Evolutionary conservation across 2,113 vertebrate species (phyloP).

Genomic region (Megaceryle maxima): DNA sequence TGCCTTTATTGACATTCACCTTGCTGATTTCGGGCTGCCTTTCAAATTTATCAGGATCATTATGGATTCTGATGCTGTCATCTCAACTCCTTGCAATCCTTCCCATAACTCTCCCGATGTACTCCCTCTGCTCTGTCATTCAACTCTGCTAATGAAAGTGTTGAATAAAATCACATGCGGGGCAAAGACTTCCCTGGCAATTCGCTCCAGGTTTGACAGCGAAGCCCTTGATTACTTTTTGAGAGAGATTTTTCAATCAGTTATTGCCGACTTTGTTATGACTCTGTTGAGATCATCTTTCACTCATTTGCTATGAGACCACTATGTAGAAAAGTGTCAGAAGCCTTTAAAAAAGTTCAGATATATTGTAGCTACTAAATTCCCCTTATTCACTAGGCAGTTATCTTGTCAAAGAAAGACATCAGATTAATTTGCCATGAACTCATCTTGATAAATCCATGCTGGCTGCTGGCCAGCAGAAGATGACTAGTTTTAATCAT

Average conservation of each 20-base stretch:
- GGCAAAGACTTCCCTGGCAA: neutral
- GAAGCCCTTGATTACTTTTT: neutral
- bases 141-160: neutral
- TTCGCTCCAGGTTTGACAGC: neutral
- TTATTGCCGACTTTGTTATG: neutral
- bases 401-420: slow-evolving; percentile 30
- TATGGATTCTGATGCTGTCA: slow-evolving; percentile 9
- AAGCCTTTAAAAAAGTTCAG: slow-evolving; percentile 8
- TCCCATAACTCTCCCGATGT: neutral
- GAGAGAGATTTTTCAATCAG: slow-evolving; percentile 6
- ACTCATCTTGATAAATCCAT: neutral
- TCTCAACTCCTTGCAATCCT: neutral
- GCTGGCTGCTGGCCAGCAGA: slow-evolving; percentile 16
- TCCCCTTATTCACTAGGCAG: neutral
- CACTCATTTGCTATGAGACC: neutral
- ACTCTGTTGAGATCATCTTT: slow-evolving; percentile 8
- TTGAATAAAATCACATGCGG: neutral
- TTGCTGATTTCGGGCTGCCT: neutral
- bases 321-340: neutral
- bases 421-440: slow-evolving; percentile 42
- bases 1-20: neutral
- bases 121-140: slow-evolving; percentile 20
- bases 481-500: slow-evolving; percentile 21
- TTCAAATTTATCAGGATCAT: neutral
- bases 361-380: neutral